Evolutionary conservation across 2,888 invertebrate species (phyloP).

Genomic region (Hoplodrina ambigua): DNA sequence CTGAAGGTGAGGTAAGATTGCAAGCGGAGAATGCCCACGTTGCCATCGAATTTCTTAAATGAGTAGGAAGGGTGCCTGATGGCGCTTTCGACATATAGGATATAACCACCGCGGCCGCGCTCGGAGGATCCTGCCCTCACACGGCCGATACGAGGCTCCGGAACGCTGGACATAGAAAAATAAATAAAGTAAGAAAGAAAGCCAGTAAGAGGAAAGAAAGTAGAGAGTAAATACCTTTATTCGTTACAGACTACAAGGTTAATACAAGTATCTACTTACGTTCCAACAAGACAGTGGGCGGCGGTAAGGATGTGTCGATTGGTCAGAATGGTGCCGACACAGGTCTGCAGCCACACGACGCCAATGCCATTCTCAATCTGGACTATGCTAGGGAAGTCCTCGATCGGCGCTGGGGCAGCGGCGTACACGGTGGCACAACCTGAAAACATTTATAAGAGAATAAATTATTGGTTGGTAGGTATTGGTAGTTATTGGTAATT

Average conservation of each 20-base stretch:
- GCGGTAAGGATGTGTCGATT: constrained; percentile 45
- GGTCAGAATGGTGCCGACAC: constrained; percentile 55
- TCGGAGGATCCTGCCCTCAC: constrained; percentile 48
- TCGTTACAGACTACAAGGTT: too few relatives aligned
- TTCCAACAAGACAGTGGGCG: constrained; percentile 57
- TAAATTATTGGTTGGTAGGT: too few relatives aligned
- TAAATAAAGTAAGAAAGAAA: neutral
- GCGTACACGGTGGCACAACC: constrained; percentile 39
- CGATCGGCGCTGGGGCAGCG: constrained; percentile 52
- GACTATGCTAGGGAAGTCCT: constrained; percentile 70
- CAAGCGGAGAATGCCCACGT: constrained; percentile 40
- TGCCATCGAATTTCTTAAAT: constrained; percentile 18
- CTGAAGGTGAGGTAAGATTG: constrained; percentile 41
- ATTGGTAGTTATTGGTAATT: too few relatives aligned
- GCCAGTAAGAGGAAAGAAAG: too few relatives aligned
- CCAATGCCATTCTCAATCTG: constrained; percentile 69
- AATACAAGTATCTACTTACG: constrained; percentile 47
- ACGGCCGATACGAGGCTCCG: neutral
- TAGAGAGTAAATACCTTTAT: too few relatives aligned
- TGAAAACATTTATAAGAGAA: too few relatives aligned
- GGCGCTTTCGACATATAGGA: neutral
- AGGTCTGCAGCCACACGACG: constrained; percentile 56
- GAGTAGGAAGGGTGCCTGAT: constrained; percentile 50
- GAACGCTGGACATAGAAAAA: constrained; percentile 22
- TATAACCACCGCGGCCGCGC: constrained; percentile 43